Conservation (phyloP, 2,797 vertebrate genomes). For the Alcedo quadribrachys region DNA sequence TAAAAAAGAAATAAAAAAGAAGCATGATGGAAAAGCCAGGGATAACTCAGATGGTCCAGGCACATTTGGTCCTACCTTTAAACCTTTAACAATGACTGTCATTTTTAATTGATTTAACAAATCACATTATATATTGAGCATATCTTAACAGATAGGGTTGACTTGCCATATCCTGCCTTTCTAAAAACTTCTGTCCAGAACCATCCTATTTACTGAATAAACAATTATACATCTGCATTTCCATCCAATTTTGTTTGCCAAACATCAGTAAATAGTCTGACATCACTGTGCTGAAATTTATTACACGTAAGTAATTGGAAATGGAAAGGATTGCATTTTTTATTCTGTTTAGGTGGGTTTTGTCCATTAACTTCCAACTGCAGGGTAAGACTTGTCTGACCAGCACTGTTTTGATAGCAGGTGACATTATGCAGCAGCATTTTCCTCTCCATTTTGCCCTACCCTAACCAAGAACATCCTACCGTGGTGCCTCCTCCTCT, state of each 20-base stretch:
- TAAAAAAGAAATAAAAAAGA: no score
- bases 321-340: neutral
- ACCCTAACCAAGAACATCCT: neutral
- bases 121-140: neutral
- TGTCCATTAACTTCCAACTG: neutral
- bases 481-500: neutral
- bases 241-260: neutral
- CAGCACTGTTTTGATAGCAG: neutral
- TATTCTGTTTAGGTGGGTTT: neutral
- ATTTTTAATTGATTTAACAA: neutral
- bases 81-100: neutral
- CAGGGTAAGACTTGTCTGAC: neutral
- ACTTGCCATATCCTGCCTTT: neutral
- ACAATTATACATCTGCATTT: neutral
- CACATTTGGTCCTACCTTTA: neutral
- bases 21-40: neutral
- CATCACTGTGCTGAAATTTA: neutral
- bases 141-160: neutral
- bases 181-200: neutral
- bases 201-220: neutral
- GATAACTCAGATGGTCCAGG: neutral
- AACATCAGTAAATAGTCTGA: neutral
- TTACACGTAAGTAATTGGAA: neutral
- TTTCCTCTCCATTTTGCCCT: neutral
- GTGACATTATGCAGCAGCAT: neutral